Evolutionary conservation across 1,140 invertebrate species (phyloP), one percentile per base, ranked within the genome.

Genomic region (Copidosoma floridanum): DNA sequence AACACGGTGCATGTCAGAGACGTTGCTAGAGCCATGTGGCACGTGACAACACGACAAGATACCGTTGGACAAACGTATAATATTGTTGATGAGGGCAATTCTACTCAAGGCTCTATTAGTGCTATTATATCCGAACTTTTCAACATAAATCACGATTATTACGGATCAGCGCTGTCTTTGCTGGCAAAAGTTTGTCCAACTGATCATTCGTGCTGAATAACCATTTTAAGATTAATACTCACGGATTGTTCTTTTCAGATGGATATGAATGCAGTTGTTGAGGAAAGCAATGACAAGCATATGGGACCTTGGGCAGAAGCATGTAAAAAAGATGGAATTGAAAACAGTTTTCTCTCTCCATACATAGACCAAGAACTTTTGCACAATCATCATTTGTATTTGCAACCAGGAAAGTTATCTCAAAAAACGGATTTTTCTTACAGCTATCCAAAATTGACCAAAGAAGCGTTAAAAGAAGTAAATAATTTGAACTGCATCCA

Each of bases 211-310:
- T 12, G 29, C 6, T 32, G 29, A 8, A 32, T 32, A 32, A 32
- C 6, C 12, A 32, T 32, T 32, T 32, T 6, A 32, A 32, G 29
- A 32, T 8, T 12, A 32, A 32, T 32, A 32, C 6, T 32, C 29
- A 32, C 12, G 29, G 12, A 32, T 8, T 12, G 6, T 32, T 12
- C 6, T 27, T 73, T 80, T 7, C 67, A 89, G 88, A 80, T 79
- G 21, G 89, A 90, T 77, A 81, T 92, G 77, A 83, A 82, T n/a
- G 82, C 84, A 21, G 86, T 93, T 24, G 89, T 92, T 0, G 91
- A 94, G 63, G 92, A 95, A 68, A 91, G 92, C 0, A 95, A 95
- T 78, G 93, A 95, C 73, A 94, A 94, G 73, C 94, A 95, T 76
- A 85, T 95, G 80, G 85, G 84, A 1, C 92, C 92, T 8, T 97